Base-by-base conservation (phyloP, 2,113 vertebrate species). In the Panthera leo region DNA sequence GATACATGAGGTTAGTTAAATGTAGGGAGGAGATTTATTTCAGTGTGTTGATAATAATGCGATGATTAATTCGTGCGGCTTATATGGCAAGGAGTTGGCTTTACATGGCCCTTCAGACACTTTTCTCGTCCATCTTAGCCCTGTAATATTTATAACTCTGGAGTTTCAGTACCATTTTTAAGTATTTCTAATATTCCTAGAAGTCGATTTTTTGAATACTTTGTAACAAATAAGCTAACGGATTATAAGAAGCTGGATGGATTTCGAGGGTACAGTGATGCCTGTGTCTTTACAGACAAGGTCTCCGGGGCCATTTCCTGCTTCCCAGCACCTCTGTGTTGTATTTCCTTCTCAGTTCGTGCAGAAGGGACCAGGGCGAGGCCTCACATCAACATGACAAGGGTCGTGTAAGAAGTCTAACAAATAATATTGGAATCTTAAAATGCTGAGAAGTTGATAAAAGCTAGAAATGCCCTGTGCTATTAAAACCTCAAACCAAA, bases 1-100 rank as follows among this genome's bases (percentile, higher is more conserved):
- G 18, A 12, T 16, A 0, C 39, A 0, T 0, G 48, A 34, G n/a
- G 11, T 70, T 0, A 31, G 53, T 5, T 27, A 7, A 27, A 2
- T 45, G 25, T 8, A 15, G 19, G 70, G 76, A 16, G 61, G 58
- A 45, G 42, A 51, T 85, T 58, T 55, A 34, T 61, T 25, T 73
- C 85, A 55, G 2, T 14, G 63, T 13, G 55, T 5, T 16, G 63
- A 80, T 19, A 16, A 51, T 39, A 53, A 45, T 3, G 51, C 23
- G 31, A 7, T 27, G 73, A 86, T 82, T 13, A 58, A 83, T 80
- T 48, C 29, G 27, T 19, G 58, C 2, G 14, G 18, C 73, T 89
- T 18, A 21, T 8, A 11, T 2, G 29, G 36, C 39, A 4, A 34
- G 11, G 21, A 23, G 5, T 0, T 1, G 12, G 19, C 85, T 58